Evolutionary conservation across 2,888 invertebrate genomes (phyloP).

Genomic region (Invenusta paracnida): DNA sequence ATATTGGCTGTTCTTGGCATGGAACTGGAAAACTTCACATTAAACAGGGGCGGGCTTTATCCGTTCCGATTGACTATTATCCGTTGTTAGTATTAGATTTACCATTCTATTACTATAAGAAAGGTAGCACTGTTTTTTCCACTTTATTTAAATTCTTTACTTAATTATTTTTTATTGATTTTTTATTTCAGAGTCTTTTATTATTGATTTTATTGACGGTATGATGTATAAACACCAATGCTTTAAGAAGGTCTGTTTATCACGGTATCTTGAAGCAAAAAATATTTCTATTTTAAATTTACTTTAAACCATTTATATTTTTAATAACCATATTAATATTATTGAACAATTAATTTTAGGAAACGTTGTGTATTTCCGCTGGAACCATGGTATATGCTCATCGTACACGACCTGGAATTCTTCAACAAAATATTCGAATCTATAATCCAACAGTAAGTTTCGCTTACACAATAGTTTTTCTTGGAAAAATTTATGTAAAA

Average conservation of each 20-base stretch:
- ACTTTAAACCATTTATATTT: no score
- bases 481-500: no score
- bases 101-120: neutral
- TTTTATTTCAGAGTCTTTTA: neutral
- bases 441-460: slow-evolving; percentile 68
- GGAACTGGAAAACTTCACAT: neutral
- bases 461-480: no score
- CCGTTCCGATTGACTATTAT: neutral
- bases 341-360: no score
- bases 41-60: neutral
- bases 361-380: neutral
- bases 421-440: slow-evolving; percentile 75
- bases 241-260: neutral
- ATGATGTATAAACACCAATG: neutral
- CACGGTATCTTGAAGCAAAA: no score
- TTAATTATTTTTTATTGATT: no score
- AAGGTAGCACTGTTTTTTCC: no score
- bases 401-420: slow-evolving; percentile 71
- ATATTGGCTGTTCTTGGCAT: neutral
- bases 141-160: no score
- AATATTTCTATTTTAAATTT: no score
- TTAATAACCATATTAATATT: no score
- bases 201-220: neutral
- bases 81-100: neutral
- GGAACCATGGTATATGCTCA: slow-evolving; percentile 67